Percentiles rank a stretch among this genome's conserved stretches.
Evolutionary conservation across 2,797 vertebrate genomes (phyloP).

Genomic region (Microctenopoma lineatum): DNA sequence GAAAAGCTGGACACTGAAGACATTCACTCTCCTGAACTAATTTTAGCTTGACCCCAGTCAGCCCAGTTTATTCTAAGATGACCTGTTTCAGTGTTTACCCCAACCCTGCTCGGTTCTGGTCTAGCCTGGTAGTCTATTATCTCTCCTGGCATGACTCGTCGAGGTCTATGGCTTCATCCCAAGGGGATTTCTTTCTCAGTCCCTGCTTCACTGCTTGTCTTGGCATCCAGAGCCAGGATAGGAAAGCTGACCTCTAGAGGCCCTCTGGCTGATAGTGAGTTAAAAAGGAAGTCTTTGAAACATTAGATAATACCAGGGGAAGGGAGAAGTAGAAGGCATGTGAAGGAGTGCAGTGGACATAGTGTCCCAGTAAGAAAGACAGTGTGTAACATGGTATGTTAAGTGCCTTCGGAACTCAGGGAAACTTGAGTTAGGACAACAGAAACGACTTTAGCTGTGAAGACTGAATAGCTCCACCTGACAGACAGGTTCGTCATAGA

Average conservation of each 20-base stretch:
- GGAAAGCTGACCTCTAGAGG: conserved; percentile 79
- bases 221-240: conserved; percentile 73
- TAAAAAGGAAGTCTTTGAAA: conserved; percentile 86
- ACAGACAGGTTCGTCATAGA: conserved; percentile 9
- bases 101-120: conserved; percentile 39
- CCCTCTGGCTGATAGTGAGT: conserved; percentile 80
- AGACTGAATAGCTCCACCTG: conserved; percentile 17
- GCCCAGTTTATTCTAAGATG: conserved; percentile 17
- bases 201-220: conserved; percentile 74
- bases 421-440: conserved; percentile 35
- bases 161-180: conserved; percentile 60
- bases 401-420: conserved; percentile 56
- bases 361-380: conserved; percentile 59
- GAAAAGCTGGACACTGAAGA: conserved; percentile 36
- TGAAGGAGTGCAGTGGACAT: conserved; percentile 63
- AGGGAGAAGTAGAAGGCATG: conserved; percentile 67
- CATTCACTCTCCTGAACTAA: conserved; percentile 32
- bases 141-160: conserved; percentile 61
- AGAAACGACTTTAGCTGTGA: conserved; percentile 16
- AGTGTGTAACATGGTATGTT: conserved; percentile 65
- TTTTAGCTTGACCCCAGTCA: conserved; percentile 34
- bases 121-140: conserved; percentile 57
- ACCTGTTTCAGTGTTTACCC: conserved; percentile 11
- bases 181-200: conserved; percentile 69
- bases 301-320: conserved; percentile 80